Conservation (phyloP, 2,888 invertebrate genomes). For the Nowickia ferox region DNA sequence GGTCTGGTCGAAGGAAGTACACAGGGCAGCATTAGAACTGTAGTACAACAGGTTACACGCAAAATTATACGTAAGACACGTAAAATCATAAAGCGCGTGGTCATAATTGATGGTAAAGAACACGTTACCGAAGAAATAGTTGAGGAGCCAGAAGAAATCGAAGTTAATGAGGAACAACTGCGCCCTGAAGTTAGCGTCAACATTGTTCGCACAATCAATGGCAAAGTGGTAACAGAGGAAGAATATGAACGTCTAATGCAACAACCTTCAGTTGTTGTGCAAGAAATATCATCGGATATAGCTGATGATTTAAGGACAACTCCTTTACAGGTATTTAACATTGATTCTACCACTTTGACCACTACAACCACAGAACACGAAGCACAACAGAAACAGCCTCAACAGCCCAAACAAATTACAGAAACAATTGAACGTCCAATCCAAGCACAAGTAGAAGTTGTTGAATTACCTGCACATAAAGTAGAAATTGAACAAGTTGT, state of each 20-base stretch:
- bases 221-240: slow-evolving; percentile 82
- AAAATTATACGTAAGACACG: slow-evolving; percentile 90
- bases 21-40: slow-evolving; percentile 86
- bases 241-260: slow-evolving; percentile 80
- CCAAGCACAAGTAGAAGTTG: slow-evolving; percentile 82
- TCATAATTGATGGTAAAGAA: slow-evolving; percentile 92
- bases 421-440: slow-evolving; percentile 75
- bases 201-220: slow-evolving; percentile 85
- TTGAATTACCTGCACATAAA: slow-evolving; percentile 82
- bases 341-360: slow-evolving; percentile 79
- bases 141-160: slow-evolving; percentile 90
- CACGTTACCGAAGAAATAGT: slow-evolving; percentile 92
- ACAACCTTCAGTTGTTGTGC: slow-evolving; percentile 80
- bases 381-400: slow-evolving; percentile 71
- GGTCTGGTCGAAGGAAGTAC: slow-evolving; percentile 74
- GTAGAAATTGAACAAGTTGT: slow-evolving; percentile 79
- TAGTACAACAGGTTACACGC: slow-evolving; percentile 92
- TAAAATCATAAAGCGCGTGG: slow-evolving; percentile 89
- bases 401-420: slow-evolving; percentile 75
- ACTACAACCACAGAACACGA: slow-evolving; percentile 69
- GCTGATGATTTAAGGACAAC: slow-evolving; percentile 68
- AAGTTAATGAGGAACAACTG: slow-evolving; percentile 80
- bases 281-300: slow-evolving; percentile 79
- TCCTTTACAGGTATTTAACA: slow-evolving; percentile 83
- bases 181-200: slow-evolving; percentile 83